These are phyloP conservation scores for Narcine bancroftii DNA, from an alignment of 2,113 vertebrate genomes.

Conservation along the genomic window DNA sequence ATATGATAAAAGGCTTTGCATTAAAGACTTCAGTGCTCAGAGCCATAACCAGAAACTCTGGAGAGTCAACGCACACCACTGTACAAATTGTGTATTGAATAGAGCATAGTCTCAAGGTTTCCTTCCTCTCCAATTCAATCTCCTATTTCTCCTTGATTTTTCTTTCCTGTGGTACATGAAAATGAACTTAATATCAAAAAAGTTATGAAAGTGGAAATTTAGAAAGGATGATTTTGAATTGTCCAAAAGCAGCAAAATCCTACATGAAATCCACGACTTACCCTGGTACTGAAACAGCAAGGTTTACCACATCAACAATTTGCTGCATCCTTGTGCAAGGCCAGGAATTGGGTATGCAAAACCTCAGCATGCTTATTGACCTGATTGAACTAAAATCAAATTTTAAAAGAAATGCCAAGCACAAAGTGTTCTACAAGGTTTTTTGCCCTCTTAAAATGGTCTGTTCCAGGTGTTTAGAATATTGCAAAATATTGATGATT, in stretches of 20 bases:
- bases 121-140: not conserved
- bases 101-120: not conserved
- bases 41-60: not conserved
- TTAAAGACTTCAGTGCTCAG: not conserved
- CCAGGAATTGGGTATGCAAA: not conserved
- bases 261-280: not conserved
- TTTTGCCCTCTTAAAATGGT: not conserved
- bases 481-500: not conserved
- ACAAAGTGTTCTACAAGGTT: not conserved
- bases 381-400: not conserved
- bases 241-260: not conserved
- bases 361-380: not conserved
- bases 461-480: not conserved
- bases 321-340: not conserved
- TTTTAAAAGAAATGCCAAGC: not conserved
- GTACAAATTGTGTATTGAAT: not conserved
- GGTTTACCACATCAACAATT: not conserved
- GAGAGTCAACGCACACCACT: not conserved
- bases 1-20: not conserved
- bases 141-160: not conserved
- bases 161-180: not conserved
- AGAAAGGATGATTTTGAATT: not conserved
- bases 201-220: constrained; percentile 22
- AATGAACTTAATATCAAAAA: not conserved
- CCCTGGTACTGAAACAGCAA: not conserved